Conservation (phyloP, 2,888 invertebrate genomes). For the Oasisia sp. region DNA sequence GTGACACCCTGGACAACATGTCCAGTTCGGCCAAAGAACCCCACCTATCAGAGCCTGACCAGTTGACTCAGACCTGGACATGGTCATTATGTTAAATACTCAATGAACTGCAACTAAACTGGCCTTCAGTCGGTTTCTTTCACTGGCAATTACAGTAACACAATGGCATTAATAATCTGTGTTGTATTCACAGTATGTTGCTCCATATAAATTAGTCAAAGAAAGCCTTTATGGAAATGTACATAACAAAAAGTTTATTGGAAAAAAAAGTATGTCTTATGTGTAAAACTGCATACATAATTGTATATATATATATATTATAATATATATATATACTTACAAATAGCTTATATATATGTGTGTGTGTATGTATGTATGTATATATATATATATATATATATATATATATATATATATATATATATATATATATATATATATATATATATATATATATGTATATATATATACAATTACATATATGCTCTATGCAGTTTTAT, state of each 20-base stretch:
- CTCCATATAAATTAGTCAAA: not conserved
- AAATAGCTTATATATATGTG: no score
- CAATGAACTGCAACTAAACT: not conserved
- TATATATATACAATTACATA: no score
- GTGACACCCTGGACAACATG: not conserved
- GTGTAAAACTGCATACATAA: no score
- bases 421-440: no score
- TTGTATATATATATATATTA: no score
- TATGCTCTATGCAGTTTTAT: no score
- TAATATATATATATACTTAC: no score
- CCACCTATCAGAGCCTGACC: not conserved
- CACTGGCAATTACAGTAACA: conserved; percentile 17
- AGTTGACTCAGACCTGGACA: not conserved
- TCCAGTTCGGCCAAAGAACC: not conserved
- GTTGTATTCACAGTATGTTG: not conserved
- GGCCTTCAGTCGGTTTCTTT: not conserved
- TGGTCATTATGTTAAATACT: not conserved
- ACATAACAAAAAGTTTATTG: not conserved
- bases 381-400: no score
- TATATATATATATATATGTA: no score
- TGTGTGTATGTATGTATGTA: no score
- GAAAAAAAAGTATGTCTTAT: not conserved
- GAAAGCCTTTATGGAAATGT: not conserved
- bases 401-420: no score
- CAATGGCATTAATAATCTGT: not conserved